A percentile compares a stretch with the other conserved stretches of the same genome.
Conservation (phyloP, 2,113 vertebrate species). For the Oreochromis spilurus region DNA sequence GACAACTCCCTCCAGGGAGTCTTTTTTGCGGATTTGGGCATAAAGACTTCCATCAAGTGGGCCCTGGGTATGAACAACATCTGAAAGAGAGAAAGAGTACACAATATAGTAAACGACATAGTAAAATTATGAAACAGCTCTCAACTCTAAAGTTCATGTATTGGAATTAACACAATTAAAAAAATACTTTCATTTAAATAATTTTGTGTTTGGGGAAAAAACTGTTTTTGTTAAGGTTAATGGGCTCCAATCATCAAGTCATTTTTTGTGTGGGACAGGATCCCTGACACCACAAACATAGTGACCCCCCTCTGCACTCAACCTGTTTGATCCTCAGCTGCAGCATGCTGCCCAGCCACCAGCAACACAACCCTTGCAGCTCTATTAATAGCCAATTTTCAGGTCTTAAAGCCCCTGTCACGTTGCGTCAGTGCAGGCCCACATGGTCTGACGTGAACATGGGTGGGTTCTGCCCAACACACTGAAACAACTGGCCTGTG, state of each 20-base stretch:
- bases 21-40: constrained; percentile 91
- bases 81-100: constrained; percentile 65
- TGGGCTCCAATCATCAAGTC: neutral
- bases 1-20: constrained; percentile 80
- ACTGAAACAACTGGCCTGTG: constrained; percentile 22
- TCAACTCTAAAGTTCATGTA: too few relatives aligned
- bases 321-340: constrained; percentile 3
- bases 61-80: constrained; percentile 89
- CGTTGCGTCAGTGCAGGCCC: constrained; percentile 46
- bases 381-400: constrained; percentile 58
- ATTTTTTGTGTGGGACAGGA: neutral
- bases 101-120: neutral
- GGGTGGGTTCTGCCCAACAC: neutral
- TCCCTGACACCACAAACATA: neutral
- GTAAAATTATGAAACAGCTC: too few relatives aligned
- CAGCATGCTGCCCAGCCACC: neutral
- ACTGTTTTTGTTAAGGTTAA: neutral
- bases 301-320: constrained; percentile 9
- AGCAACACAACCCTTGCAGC: constrained; percentile 23
- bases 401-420: constrained; percentile 31
- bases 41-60: constrained; percentile 94
- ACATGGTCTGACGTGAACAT: constrained; percentile 23
- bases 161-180: too few relatives aligned
- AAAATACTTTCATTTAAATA: neutral
- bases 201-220: neutral